Conservation (phyloP, 1,140 invertebrate genomes). For the Branchinecta lynchi region DNA sequence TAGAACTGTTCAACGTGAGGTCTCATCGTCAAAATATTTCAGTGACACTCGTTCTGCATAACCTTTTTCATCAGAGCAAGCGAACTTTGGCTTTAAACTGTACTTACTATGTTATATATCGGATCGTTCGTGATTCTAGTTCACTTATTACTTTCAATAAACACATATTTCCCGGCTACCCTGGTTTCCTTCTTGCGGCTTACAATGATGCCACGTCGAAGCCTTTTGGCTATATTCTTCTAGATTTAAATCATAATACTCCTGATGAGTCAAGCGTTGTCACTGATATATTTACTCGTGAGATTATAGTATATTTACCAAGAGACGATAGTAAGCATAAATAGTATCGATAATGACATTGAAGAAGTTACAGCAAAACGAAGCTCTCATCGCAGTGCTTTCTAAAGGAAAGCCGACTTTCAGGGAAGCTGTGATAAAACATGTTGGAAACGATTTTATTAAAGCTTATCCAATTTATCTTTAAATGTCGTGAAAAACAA, state of each 20-base stretch:
- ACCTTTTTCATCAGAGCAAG: neutral
- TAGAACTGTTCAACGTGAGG: too few relatives aligned
- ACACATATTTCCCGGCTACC: too few relatives aligned
- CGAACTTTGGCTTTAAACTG: constrained; percentile 1
- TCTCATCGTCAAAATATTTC: too few relatives aligned
- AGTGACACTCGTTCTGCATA: too few relatives aligned
- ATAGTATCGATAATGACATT: neutral
- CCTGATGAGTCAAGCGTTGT: neutral
- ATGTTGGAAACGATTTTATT: neutral
- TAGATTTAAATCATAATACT: neutral
- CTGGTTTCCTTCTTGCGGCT: neutral
- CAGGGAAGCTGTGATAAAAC: neutral
- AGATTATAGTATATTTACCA: neutral
- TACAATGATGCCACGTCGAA: neutral
- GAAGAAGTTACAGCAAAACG: neutral
- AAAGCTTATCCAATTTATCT: neutral
- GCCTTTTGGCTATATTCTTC: neutral
- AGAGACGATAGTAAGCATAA: neutral
- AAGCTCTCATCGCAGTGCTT: neutral
- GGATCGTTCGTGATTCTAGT: neutral
- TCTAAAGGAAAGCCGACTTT: neutral
- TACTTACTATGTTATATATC: neutral
- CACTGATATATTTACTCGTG: neutral
- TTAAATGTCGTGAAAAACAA: neutral
- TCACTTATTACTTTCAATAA: too few relatives aligned